Evolutionary conservation across 2,113 vertebrate genomes (phyloP).

Genomic region (Halichoeres trimaculatus): DNA sequence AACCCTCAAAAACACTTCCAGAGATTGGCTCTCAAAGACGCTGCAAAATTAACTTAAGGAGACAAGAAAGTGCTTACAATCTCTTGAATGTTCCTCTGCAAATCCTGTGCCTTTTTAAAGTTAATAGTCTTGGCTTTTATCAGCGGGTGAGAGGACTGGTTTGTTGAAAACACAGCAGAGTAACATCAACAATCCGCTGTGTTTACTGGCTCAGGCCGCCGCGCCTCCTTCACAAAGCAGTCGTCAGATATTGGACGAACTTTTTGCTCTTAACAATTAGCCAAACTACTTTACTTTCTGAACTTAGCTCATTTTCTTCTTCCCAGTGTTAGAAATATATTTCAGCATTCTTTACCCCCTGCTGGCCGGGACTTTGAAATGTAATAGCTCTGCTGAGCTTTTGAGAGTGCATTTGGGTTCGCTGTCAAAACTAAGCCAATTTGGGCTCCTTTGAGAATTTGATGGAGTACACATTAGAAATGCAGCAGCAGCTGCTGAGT

Average conservation of each 20-base stretch:
- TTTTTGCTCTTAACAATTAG: slow-evolving; percentile 29
- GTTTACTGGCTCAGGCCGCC: slow-evolving; percentile 33
- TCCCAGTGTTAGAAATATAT: slow-evolving; percentile 13
- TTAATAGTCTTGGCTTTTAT: slow-evolving; percentile 31
- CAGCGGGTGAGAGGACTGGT: background rate
- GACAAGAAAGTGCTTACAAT: slow-evolving; percentile 2
- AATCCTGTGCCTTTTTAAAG: slow-evolving; percentile 3
- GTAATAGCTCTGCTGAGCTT: slow-evolving; percentile 43
- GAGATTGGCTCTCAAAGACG: slow-evolving; percentile 18
- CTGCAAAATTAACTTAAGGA: slow-evolving; percentile 20
- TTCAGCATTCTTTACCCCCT: slow-evolving; percentile 44
- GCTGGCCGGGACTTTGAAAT: slow-evolving; percentile 52
- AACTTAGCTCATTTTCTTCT: slow-evolving; percentile 1
- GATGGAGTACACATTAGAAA: slow-evolving; percentile 61
- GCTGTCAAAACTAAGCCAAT: slow-evolving; percentile 57
- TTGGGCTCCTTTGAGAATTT: slow-evolving; percentile 57
- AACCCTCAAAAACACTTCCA: slow-evolving; percentile 24
- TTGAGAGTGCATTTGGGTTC: slow-evolving; percentile 56
- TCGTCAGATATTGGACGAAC: background rate
- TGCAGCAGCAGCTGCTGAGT: slow-evolving; percentile 65
- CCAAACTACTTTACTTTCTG: slow-evolving; percentile 25
- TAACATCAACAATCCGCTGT: slow-evolving; percentile 23
- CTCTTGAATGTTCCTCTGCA: slow-evolving; percentile 6
- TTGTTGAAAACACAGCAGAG: slow-evolving; percentile 9
- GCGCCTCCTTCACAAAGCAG: too few relatives aligned